A percentile compares a stretch with the other conserved stretches of the same genome.
These are phyloP conservation scores for Sprattus sprattus DNA, from an alignment of 2,113 vertebrate species.

Conservation along the genomic window DNA sequence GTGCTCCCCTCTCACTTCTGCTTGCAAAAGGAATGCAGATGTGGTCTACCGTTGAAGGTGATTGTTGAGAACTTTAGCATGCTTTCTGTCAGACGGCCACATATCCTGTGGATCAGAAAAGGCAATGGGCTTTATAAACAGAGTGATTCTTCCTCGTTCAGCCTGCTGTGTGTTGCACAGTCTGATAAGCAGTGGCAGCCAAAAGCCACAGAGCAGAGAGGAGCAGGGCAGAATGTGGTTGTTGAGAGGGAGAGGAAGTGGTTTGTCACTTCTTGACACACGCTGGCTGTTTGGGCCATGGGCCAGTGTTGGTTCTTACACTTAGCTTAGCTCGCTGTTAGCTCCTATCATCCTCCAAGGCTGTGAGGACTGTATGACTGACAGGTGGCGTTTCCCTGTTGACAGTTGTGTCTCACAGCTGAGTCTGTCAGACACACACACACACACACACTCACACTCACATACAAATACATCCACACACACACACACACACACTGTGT, in stretches of 20 bases:
- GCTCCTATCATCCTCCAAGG: background rate
- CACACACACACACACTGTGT: background rate
- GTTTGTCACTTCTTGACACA: slow-evolving; percentile 21
- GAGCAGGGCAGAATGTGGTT: too few relatives aligned
- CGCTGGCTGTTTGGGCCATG: too few relatives aligned
- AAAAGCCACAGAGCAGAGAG: background rate
- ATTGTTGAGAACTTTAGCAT: background rate
- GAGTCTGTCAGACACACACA: background rate
- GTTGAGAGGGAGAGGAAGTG: slow-evolving; percentile 8
- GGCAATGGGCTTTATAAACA: too few relatives aligned
- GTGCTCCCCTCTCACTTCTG: background rate
- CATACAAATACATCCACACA: background rate
- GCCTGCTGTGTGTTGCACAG: background rate
- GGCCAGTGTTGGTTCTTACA: too few relatives aligned
- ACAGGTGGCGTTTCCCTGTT: background rate
- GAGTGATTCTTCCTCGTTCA: too few relatives aligned
- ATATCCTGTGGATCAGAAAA: too few relatives aligned
- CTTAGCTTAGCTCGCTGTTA: background rate
- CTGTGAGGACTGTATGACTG: background rate
- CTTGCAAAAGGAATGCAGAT: background rate
- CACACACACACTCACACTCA: background rate
- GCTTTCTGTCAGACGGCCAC: background rate
- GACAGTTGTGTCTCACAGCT: slow-evolving; percentile 5
- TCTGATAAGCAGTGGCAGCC: background rate
- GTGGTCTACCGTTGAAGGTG: background rate